phyloP scores from a whole-genome alignment of 2,113 vertebrate genomes.

The Todiramphus chloris region DNA sequence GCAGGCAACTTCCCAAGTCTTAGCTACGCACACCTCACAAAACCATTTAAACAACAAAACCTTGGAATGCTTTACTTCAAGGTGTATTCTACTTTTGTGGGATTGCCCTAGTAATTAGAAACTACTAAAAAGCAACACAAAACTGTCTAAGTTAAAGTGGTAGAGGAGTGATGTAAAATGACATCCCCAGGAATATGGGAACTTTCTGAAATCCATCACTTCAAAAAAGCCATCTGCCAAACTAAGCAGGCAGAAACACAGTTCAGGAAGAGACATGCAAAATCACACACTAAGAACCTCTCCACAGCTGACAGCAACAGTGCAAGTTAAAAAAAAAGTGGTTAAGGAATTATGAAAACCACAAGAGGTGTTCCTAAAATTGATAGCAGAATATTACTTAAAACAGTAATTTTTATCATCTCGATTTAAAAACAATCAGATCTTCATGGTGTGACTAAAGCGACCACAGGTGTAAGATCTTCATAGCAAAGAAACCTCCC shows the following conservation, averaged over 20 bases:
- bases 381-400: not conserved
- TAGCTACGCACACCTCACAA: not conserved
- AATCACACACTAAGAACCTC: not conserved
- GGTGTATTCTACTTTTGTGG: not conserved
- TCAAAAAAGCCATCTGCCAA: not conserved
- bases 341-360: not conserved
- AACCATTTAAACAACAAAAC: not conserved
- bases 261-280: not conserved
- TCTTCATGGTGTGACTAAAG: not conserved
- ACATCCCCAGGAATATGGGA: rapidly evolving
- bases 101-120: not conserved
- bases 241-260: not conserved
- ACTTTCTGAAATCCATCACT: not conserved
- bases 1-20: not conserved
- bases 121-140: not conserved
- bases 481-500: not conserved
- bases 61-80: not conserved
- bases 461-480: not conserved
- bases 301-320: not conserved
- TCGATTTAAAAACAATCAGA: not conserved
- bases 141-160: not conserved
- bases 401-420: not conserved
- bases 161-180: not conserved
- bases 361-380: not conserved
- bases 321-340: rapidly evolving